Evolutionary conservation across 2,113 vertebrate genomes (phyloP).

Genomic region (Columba livia): DNA sequence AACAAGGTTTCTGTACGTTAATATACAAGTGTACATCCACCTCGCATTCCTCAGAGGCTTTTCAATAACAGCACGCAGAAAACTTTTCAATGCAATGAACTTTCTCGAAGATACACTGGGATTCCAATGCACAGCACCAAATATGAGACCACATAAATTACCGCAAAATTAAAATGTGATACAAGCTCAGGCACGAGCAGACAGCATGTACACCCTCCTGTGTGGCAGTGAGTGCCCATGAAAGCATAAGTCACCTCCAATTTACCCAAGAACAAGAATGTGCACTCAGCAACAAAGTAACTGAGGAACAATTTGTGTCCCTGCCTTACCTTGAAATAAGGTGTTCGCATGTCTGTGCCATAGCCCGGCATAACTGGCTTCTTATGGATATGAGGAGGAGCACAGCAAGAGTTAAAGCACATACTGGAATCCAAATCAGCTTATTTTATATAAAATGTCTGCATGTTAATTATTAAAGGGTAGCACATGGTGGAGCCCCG

Average conservation of each 20-base stretch:
- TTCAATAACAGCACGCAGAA: neutral
- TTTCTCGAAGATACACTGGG: neutral
- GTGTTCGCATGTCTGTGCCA: rapidly evolving
- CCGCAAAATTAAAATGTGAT: neutral
- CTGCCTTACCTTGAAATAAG: neutral
- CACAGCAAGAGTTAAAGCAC: neutral
- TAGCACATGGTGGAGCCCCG: neutral
- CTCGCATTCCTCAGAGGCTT: neutral
- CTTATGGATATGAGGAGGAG: neutral
- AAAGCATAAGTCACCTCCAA: neutral
- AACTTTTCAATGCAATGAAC: neutral
- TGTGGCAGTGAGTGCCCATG: rapidly evolving
- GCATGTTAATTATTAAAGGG: neutral
- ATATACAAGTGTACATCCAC: neutral
- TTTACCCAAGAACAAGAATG: neutral
- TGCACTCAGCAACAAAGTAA: neutral
- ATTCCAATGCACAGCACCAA: rapidly evolving
- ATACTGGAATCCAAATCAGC: neutral
- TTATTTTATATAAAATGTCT: neutral
- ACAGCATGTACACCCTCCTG: neutral
- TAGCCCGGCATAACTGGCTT: rapidly evolving
- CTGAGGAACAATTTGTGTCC: neutral
- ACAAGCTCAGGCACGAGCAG: neutral
- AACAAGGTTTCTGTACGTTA: neutral
- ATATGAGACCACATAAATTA: neutral